Percentiles rank a stretch among this genome's conserved stretches.
phyloP scores from a whole-genome alignment of 2,113 vertebrate genomes.

The Seriola dumerili region DNA sequence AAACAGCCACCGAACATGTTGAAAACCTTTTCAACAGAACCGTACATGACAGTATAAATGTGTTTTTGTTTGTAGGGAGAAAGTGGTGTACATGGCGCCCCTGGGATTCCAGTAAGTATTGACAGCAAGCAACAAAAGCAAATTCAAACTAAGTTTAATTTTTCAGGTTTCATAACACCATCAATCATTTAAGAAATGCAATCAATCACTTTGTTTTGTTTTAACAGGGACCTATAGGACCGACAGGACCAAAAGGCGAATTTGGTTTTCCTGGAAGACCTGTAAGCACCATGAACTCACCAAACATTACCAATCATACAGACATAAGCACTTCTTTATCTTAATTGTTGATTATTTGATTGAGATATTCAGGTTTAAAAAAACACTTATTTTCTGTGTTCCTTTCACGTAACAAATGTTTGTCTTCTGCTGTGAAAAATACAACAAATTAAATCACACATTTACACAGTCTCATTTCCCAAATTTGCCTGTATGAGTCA shows the following conservation, averaged over 20 bases:
- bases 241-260: slow-evolving; percentile 91
- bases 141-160: not conserved
- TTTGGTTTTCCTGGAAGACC: slow-evolving; percentile 93
- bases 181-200: not conserved
- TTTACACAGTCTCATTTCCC: not conserved
- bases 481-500: not conserved
- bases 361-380: not conserved
- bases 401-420: not conserved
- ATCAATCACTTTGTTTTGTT: slow-evolving; percentile 33
- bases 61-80: slow-evolving; percentile 86
- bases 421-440: not conserved
- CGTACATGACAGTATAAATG: not conserved
- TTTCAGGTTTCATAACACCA: not conserved
- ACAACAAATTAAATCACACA: slow-evolving; percentile 11
- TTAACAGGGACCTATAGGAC: slow-evolving; percentile 92
- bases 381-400: too few species aligned
- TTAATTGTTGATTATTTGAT: not conserved
- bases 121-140: not conserved
- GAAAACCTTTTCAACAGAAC: not conserved
- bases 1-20: not conserved
- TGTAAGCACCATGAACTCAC: slow-evolving; percentile 83
- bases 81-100: slow-evolving; percentile 82
- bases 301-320: not conserved
- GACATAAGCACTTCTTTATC: not conserved
- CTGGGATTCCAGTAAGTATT: slow-evolving; percentile 87